Base-by-base conservation (phyloP, 2,797 vertebrate genomes). In the Acanthurus tractus region DNA sequence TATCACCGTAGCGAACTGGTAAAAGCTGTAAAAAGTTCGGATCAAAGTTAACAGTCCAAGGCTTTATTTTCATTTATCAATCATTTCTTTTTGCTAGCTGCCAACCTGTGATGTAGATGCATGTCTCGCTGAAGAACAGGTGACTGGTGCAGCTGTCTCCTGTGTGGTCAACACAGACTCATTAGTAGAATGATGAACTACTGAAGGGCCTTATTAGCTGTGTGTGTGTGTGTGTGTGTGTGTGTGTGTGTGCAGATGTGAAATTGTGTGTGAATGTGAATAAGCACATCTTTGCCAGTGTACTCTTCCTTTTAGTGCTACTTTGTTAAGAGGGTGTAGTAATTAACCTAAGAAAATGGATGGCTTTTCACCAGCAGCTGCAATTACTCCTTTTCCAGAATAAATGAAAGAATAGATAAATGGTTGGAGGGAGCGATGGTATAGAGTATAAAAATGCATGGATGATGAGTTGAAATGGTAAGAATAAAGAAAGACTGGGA, bases 301-400 rank as follows among this genome's bases (percentile, higher is more conserved):
- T 49, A 73, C 70, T 79, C 95, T 95, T 88, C 93, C 91, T 95
- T 96, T 96, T 94, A 96, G 95, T 95, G 95, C 95, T 95, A 95
- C 96, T 97, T 96, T 96, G 96, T 97, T 96, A 97, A 96, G 91
- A 92, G 96, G 96, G 94, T 93, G 95, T 92, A 90, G 95, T 97
- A 97, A 98, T 97, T 97, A 98, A 95, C 95, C 93, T 83, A 65
- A 93, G 96, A 95, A 96, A 96, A 97, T 96, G 96, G 95, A 97
- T 95, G 95, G 96, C 95, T 96, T 96, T 96, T 96, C 96, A 96
- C 89, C 95, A 97, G 95, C 95, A 94, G 94, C 92, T 86, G 95
- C 95, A 97, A 97, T 97, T 95, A 96, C 95, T 88, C 94, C 74
- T 88, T 74, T 83, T 89, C 76, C 55, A 76, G 63, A 76, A 78